phyloP scores from a whole-genome alignment of 2,113 vertebrate species.

The Corvus hawaiiensis region DNA sequence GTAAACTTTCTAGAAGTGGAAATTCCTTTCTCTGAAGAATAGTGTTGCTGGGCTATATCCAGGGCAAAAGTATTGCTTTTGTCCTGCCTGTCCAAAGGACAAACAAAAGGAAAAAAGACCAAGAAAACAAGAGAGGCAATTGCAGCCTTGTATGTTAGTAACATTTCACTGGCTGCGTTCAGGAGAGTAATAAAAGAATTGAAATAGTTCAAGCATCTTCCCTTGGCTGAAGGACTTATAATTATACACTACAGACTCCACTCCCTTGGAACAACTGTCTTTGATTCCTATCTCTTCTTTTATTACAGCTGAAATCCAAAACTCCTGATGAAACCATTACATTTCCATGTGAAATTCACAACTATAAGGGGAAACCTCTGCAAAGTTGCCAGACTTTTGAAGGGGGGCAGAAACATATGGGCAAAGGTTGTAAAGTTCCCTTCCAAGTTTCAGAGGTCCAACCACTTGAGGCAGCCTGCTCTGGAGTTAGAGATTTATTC shows the following conservation, averaged over 20 bases:
- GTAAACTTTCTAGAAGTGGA: constrained; percentile 10
- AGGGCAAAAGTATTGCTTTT: background rate
- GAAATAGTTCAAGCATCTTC: constrained; percentile 35
- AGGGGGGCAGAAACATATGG: constrained; percentile 29
- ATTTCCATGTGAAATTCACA: constrained; percentile 61
- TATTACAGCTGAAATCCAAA: constrained; percentile 28
- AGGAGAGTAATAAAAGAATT: constrained; percentile 50
- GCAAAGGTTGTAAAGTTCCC: constrained; percentile 28
- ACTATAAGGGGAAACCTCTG: constrained; percentile 47
- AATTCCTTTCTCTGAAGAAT: background rate
- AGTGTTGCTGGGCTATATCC: background rate
- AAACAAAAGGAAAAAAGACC: background rate
- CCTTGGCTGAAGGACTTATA: constrained; percentile 1
- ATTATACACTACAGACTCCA: constrained; percentile 10
- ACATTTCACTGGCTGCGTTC: constrained; percentile 1
- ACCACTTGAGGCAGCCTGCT: background rate
- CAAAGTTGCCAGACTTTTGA: constrained; percentile 20
- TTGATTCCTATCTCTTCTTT: constrained; percentile 40
- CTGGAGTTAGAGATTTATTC: background rate
- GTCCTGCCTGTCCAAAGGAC: background rate
- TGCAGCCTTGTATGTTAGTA: background rate
- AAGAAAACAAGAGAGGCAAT: background rate
- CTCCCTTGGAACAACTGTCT: background rate
- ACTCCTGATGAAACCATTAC: constrained; percentile 62
- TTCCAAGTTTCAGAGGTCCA: constrained; percentile 44